Conservation (phyloP, 2,888 invertebrate species). For the Stratiomys singularior region DNA sequence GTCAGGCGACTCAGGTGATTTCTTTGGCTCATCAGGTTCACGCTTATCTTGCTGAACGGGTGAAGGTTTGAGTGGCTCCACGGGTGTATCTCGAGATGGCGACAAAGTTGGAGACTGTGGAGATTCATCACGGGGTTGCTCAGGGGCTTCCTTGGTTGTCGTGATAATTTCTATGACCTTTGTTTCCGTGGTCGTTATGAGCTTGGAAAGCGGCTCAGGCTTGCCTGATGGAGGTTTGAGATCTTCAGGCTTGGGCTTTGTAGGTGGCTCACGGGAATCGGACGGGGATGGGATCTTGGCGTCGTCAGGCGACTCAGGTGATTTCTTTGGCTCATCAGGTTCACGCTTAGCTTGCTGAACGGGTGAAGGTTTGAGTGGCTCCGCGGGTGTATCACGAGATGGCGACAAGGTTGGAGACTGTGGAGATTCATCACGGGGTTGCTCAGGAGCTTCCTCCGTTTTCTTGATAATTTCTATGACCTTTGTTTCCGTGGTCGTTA, state of each 20-base stretch:
- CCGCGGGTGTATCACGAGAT: too few relatives aligned
- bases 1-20: neutral
- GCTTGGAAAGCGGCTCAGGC: neutral
- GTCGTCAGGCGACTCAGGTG: neutral
- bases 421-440: too few relatives aligned
- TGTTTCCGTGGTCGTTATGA: slow-evolving; percentile 41
- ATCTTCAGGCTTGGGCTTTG: neutral
- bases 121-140: slow-evolving; percentile 46
- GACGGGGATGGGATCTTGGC: neutral
- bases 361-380: neutral
- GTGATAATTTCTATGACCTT: neutral
- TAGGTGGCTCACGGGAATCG: neutral
- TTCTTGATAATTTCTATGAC: too few relatives aligned
- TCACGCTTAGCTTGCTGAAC: neutral
- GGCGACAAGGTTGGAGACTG: too few relatives aligned
- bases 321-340: too few relatives aligned
- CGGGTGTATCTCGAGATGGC: neutral
- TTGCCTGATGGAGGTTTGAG: neutral
- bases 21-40: neutral
- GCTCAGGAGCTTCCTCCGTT: too few relatives aligned
- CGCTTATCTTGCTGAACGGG: neutral
- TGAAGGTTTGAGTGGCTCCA: slow-evolving; percentile 1
- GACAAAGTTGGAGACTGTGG: neutral
- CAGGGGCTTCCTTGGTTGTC: slow-evolving; percentile 17
- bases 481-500: too few relatives aligned